Base-by-base conservation (phyloP, 1,140 invertebrate genomes). In the Zaprionus camerounensis region DNA sequence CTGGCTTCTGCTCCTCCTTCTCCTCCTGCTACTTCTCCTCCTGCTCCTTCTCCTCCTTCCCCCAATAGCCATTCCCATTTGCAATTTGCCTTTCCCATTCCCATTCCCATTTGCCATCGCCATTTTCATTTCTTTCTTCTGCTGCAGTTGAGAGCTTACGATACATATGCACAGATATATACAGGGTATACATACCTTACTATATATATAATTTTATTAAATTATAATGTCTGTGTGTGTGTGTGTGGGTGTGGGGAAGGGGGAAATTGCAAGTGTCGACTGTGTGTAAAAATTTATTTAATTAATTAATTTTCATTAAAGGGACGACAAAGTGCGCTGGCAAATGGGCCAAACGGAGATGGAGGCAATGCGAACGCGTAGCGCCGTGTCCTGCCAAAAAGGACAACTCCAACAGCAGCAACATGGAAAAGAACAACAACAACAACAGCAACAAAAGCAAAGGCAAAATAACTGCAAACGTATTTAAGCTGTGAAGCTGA, bases 241-340 rank as follows among this genome's bases (percentile, higher is more conserved):
- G 24, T 57, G 41, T 53, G 11, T 34, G 31, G 3, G 12, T 38
- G 31, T 34, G 15, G 6, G 5, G 5, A 4, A 15, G 1, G 36
- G n/a, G 41, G n/a, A n/a, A 53, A 65, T 78, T 53, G 81, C 15
- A 78, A 78, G 57, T 69, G 78, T 74, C 74, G 75, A 83, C 86
- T 90, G 81, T 64, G 73, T 75, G 46, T 51, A 71, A 90, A 90
- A 90, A 78, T 79, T 61, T 84, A 90, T 90, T 90, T 90, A 80
- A 90, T 90, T 88, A 88, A 88, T 88, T 88, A 80, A 88, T 90
- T 88, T 90, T 82, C 76, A 88, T 88, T 90, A 85, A 77, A 85
- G 90, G 76, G 55, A 76, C 75, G 81, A 90, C 71, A 84, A 81
- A 83, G 66, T 79, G 76, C 71, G 68, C 79, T 55, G 62, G 53